phyloP scores from a whole-genome alignment of 2,797 vertebrate genomes.

The Phataginus tetradactyla region DNA sequence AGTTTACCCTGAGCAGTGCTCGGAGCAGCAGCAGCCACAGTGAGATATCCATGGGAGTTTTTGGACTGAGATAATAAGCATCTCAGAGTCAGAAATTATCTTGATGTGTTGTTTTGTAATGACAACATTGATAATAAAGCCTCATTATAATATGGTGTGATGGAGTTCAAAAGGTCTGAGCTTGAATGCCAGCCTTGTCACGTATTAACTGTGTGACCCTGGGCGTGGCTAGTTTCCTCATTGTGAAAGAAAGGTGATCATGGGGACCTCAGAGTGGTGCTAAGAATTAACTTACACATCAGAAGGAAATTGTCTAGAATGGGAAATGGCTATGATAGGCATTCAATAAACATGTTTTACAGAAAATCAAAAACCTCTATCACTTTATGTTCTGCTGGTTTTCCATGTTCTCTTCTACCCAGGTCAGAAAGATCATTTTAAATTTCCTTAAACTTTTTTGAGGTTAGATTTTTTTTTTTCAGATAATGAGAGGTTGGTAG shows the following conservation, averaged over 20 bases:
- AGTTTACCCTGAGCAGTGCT: not conserved
- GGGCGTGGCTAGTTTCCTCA: not conserved
- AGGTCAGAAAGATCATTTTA: not conserved
- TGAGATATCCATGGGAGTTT: not conserved
- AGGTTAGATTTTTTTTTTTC: conserved; percentile 12
- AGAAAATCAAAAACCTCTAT: not conserved
- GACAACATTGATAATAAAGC: not conserved
- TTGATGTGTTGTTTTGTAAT: not conserved
- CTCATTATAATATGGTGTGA: not conserved
- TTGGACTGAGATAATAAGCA: not conserved
- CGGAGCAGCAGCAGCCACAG: not conserved
- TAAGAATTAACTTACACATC: not conserved
- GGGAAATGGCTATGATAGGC: not conserved
- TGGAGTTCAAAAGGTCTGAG: not conserved
- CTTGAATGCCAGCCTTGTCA: not conserved
- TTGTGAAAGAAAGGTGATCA: not conserved
- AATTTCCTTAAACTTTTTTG: not conserved
- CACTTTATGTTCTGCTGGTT: not conserved
- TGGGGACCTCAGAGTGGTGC: not conserved
- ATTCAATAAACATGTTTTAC: not conserved
- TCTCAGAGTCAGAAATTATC: not conserved
- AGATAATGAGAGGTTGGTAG: not conserved
- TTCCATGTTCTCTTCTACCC: not conserved
- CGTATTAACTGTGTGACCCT: not conserved
- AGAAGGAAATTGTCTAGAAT: not conserved